Evolutionary conservation across 1,140 invertebrate species (phyloP), one percentile per base, ranked within the genome.

Genomic region (Caenorhabditis brenneri): DNA sequence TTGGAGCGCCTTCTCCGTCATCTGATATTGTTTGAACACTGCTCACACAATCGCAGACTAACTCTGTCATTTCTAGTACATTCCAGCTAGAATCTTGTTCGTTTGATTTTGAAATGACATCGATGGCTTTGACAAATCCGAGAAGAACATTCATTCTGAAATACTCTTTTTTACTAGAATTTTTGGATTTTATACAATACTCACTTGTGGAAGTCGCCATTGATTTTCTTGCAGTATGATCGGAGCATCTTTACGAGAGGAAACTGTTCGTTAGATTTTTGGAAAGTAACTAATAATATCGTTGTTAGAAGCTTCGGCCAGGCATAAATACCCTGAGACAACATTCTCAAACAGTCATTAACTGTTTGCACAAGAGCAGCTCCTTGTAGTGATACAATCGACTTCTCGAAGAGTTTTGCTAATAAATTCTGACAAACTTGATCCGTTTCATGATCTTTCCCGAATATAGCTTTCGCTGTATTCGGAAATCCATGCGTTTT

Each of bases 261-360:
- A 3, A 46, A 42, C 3, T 31, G 2, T 46, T 42, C n/a, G n/a
- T 74, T 74, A 19, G 19, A n/a, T 22, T 74, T 74, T n/a, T 74
- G 33, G 65, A 74, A 74, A 2, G n/a, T 10, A 10, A 74, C 15
- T n/a, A 74, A 10, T n/a, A 74, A 19, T 22, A 74, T 24, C 27
- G 33, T 15, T 24, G 19, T 42, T 1, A n/a, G 4, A 10, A 74
- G 36, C 36, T 74, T 74, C 19, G 65, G 36, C 65, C 65, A 74
- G 2, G 65, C 65, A 19, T 46, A 74, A 10, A n/a, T 29, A n/a
- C 65, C 65, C 24, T 74, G 24, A 10, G 65, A 74, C n/a, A 74
- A 31, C 36, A 74, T 74, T 27, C 65, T 74, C 36, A 74, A 31
- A 74, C 36, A 74, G 10, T 74, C 65, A 42, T 74, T 33, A 46